Conservation (phyloP, 1,140 invertebrate species). For the Zaprionus gabonicus region DNA sequence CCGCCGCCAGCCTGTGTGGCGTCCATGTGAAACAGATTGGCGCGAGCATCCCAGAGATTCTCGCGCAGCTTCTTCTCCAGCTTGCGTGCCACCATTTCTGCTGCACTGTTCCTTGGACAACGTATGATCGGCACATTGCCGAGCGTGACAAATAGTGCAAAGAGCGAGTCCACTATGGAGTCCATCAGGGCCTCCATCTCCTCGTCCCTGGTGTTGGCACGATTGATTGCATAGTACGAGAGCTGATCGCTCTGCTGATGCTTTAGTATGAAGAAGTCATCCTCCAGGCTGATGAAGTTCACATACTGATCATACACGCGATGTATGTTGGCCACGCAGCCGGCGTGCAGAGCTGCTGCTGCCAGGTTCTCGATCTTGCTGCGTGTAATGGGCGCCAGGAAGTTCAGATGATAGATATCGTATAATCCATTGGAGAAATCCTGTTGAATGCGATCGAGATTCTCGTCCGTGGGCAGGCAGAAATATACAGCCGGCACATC, state of each 20-base stretch:
- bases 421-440: constrained; percentile 97
- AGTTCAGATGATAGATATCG: constrained; percentile 98
- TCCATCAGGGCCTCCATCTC: constrained; percentile 98
- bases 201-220: constrained; percentile 96
- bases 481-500: constrained; percentile 99
- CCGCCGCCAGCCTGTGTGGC: constrained; percentile 90
- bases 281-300: constrained; percentile 99
- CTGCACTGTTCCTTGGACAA: constrained; percentile 97
- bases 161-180: constrained; percentile 97
- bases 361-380: constrained; percentile 98
- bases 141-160: constrained; percentile 98
- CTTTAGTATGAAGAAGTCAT: constrained; percentile 97
- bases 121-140: constrained; percentile 98
- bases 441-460: constrained; percentile 96
- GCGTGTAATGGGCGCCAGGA: constrained; percentile 97
- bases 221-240: constrained; percentile 98
- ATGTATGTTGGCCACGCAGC: constrained; percentile 94
- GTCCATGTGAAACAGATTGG: constrained; percentile 97
- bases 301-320: constrained; percentile 99
- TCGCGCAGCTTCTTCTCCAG: constrained; percentile 98
- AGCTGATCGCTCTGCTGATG: constrained; percentile 95
- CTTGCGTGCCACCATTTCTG: constrained; percentile 98
- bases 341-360: constrained; percentile 93
- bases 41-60: constrained; percentile 97
- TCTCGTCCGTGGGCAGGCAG: constrained; percentile 98